Evolutionary conservation across 2,797 vertebrate species (phyloP).

Genomic region (Gobio occitaniae): DNA sequence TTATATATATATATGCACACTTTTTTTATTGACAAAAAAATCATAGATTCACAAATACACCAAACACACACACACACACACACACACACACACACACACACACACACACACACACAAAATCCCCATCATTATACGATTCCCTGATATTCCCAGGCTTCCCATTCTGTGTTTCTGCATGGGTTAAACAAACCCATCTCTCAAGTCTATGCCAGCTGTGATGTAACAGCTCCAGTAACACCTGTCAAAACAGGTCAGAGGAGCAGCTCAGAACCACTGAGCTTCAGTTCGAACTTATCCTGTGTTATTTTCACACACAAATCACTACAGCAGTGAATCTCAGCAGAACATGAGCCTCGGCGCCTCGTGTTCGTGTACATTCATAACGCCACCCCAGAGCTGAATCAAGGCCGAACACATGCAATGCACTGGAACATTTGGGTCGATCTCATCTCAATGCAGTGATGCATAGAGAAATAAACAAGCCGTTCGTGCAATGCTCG

Average conservation of each 20-base stretch:
- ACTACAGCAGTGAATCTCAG: background rate
- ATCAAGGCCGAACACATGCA: background rate
- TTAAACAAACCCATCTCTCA: background rate
- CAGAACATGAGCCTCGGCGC: background rate
- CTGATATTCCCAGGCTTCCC: background rate
- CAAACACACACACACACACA: no score
- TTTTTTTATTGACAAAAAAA: no score
- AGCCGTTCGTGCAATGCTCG: background rate
- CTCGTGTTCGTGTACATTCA: background rate
- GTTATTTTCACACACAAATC: background rate
- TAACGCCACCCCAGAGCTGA: background rate
- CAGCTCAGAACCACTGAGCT: background rate
- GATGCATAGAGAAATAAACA: background rate
- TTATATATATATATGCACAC: no score
- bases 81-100: background rate
- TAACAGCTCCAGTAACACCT: background rate
- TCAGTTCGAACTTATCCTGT: background rate
- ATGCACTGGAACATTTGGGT: background rate
- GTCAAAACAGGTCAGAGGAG: constrained; percentile 8
- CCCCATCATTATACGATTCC: background rate
- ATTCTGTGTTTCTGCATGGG: background rate
- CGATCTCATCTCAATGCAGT: background rate
- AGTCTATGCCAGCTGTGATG: background rate
- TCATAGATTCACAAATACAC: no score
- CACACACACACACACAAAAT: background rate